Evolutionary conservation across 2,797 vertebrate genomes (phyloP).

Genomic region (Parotocinclus haroldoi): DNA sequence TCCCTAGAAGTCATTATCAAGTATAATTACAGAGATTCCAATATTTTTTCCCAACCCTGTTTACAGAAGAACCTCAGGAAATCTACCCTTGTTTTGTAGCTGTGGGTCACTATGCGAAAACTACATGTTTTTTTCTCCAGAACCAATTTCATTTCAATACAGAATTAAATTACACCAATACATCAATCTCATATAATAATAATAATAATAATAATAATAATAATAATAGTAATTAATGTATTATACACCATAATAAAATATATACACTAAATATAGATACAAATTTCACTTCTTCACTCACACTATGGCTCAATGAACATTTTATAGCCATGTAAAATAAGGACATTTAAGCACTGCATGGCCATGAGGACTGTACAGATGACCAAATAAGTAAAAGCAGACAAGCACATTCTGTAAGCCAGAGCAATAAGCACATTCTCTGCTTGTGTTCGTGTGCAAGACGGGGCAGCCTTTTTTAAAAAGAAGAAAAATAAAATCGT

Average conservation of each 20-base stretch:
- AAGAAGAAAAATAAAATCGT: constrained; percentile 14
- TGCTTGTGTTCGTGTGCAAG: constrained; percentile 8
- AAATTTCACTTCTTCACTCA: constrained; percentile 64
- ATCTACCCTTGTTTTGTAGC: constrained; percentile 61
- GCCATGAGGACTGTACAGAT: constrained; percentile 45
- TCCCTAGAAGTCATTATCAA: constrained; percentile 55
- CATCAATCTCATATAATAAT: constrained; percentile 75
- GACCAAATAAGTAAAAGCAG: constrained; percentile 29
- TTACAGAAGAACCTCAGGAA: constrained; percentile 59
- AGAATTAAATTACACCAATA: constrained; percentile 79
- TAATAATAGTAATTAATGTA: constrained; percentile 74
- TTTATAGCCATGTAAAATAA: constrained; percentile 60
- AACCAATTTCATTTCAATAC: constrained; percentile 70
- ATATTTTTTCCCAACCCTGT: constrained; percentile 14
- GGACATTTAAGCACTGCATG: constrained; percentile 53
- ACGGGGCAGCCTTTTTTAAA: neutral
- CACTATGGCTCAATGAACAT: constrained; percentile 50
- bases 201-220: constrained; percentile 74
- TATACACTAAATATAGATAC: constrained; percentile 77
- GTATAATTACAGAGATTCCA: no score
- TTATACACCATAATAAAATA: constrained; percentile 82
- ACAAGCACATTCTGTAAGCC: constrained; percentile 6
- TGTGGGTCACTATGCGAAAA: constrained; percentile 68
- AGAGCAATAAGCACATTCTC: constrained; percentile 13
- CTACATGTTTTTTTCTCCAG: constrained; percentile 58